phyloP scores from a whole-genome alignment of 37 sponge, comb jelly and placozoan species.

The Mnemiopsis leidyi region DNA sequence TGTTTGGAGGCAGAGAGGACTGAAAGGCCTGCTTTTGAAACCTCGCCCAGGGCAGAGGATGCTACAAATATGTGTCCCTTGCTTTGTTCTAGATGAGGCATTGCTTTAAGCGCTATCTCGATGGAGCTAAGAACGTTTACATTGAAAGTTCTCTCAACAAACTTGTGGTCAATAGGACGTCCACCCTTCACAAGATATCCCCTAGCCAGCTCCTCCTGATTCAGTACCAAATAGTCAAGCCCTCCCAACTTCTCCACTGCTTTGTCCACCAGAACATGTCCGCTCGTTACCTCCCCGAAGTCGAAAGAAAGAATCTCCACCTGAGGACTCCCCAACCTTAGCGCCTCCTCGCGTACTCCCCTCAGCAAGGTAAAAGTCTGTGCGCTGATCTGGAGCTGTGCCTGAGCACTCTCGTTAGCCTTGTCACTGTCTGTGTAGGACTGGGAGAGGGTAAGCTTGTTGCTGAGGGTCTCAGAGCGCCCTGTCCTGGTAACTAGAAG shows the following conservation, averaged over 20 bases:
- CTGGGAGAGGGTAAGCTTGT: neutral
- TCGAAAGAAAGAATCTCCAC: constrained; percentile 17
- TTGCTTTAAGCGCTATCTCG: constrained; percentile 29
- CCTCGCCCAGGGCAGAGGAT: neutral
- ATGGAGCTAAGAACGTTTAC: constrained; percentile 55
- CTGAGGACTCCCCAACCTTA: constrained; percentile 13
- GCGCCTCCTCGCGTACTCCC: neutral
- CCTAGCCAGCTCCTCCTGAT: neutral
- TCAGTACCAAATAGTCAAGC: constrained; percentile 24
- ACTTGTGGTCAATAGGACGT: neutral
- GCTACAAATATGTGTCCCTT: constrained; percentile 50
- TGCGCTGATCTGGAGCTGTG: constrained; percentile 53
- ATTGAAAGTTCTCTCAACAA: neutral
- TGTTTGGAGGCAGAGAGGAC: constrained; percentile 10
- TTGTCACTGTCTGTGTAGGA: neutral
- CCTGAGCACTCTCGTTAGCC: neutral
- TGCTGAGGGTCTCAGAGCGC: constrained; percentile 17
- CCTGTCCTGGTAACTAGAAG: constrained; percentile 32
- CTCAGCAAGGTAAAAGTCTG: neutral
- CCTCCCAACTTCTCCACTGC: neutral
- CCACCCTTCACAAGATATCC: neutral
- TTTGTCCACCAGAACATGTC: neutral
- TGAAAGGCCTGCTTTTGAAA: neutral
- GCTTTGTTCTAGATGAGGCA: constrained; percentile 37
- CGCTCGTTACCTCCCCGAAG: constrained; percentile 2